phyloP scores from a whole-genome alignment of 2,113 vertebrate genomes.

The Cochlearius cochlearius region DNA sequence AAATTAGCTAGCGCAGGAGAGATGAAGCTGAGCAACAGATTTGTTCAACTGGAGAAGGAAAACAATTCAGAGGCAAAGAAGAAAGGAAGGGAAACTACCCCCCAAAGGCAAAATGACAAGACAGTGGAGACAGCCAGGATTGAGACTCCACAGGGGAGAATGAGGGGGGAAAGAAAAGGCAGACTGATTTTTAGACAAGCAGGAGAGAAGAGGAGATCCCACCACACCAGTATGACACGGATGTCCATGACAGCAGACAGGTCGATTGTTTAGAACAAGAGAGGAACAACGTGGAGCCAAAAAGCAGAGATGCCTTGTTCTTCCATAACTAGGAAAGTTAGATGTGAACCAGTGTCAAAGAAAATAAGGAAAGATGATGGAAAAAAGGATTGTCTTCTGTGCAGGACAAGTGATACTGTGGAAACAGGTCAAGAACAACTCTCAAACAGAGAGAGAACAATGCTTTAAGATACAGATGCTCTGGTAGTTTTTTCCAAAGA shows the following conservation, averaged over 20 bases:
- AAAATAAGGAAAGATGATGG: neutral
- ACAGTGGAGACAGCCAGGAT: neutral
- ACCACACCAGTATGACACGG: neutral
- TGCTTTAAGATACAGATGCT: neutral
- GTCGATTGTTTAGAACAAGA: neutral
- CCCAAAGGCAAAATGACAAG: constrained; percentile 14
- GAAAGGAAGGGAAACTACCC: constrained; percentile 29
- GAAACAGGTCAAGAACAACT: neutral
- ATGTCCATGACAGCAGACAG: neutral
- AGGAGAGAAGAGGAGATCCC: neutral
- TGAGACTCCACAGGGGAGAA: neutral
- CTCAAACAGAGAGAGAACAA: neutral
- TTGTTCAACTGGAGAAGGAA: neutral
- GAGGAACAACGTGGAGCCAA: neutral
- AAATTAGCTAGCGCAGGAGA: neutral
- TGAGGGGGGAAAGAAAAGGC: neutral
- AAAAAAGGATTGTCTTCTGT: neutral
- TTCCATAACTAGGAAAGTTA: neutral
- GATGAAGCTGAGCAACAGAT: neutral
- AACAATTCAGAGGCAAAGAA: constrained; percentile 27
- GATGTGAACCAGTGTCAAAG: neutral
- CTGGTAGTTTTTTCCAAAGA: neutral
- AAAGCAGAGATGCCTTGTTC: neutral
- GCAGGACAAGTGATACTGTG: neutral
- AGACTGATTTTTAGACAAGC: neutral